Conservation (phyloP, 2,113 vertebrate genomes). For the Centrocercus urophasianus region DNA sequence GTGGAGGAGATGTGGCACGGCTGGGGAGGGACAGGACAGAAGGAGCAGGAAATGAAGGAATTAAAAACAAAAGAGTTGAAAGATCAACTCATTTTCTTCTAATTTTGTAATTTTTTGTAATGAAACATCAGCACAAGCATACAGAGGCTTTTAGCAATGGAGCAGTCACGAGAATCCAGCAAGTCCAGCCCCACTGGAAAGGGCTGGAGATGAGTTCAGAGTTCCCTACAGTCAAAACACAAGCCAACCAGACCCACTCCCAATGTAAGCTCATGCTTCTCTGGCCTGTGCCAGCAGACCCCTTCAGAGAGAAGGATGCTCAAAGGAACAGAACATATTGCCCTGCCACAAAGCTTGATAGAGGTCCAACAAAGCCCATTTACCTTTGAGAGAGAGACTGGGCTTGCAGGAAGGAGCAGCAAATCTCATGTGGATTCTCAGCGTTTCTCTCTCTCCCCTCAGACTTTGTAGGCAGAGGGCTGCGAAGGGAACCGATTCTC, state of each 20-base stretch:
- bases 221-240: neutral
- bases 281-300: neutral
- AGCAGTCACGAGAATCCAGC: neutral
- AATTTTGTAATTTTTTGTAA: neutral
- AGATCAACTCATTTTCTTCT: neutral
- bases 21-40: neutral
- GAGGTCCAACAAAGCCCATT: neutral
- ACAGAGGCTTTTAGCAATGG: neutral
- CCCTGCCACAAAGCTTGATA: neutral
- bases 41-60: neutral
- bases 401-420: neutral
- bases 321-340: neutral
- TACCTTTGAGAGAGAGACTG: neutral
- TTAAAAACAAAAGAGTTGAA: neutral
- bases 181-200: neutral
- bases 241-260: neutral
- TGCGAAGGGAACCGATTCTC: neutral
- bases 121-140: neutral
- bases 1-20: neutral
- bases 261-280: neutral
- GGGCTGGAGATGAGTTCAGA: neutral
- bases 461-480: neutral
- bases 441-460: neutral
- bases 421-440: neutral
- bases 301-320: neutral